Base-by-base conservation (phyloP, 2,888 invertebrate genomes). In the Polia nebulosa region DNA sequence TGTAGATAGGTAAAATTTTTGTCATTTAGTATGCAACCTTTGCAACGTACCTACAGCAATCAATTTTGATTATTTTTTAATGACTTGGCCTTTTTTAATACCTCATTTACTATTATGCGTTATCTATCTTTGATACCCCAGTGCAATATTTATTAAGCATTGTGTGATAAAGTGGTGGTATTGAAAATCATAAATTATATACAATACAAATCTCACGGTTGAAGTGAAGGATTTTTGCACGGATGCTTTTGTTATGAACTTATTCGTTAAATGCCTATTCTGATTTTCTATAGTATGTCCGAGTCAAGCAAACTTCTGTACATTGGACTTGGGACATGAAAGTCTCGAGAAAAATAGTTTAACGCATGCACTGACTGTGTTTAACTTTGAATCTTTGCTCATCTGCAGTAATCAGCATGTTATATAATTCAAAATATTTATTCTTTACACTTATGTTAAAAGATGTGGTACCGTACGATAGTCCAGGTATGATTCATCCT, bases 21-120 rank as follows among this genome's bases (percentile, higher is more conserved):
- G 22, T 45, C 45, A 45, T 45, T 25, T 25, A 47, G 15, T 41
- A 15, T 36, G n/a, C 20, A 32, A 47, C 25, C 17, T 47, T 34
- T 47, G 1, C 8, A n/a, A n/a, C n/a, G n/a, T n/a, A n/a, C 13
- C 13, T n/a, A 15, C 1, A 65, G 7, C 8, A 66, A 51, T 52
- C 66, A 66, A 51, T 41, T 32, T 39, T 41, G 39, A 41, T 65
- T 65, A 51, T 20, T 49, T 13, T 6, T 36, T 64, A 32, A 41
- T 32, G 45, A 9, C n/a, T 3, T 1, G 7, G 1, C 15, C n/a
- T 25, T 47, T 47, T 60, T 59, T 15, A 27, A 41, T 22, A 27
- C 22, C 11, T 25, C 32, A 32, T 39, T 63, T 27, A 17, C 20
- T 27, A 44, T 34, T 22, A 7, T 68, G 13, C 34, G 34, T 29